Evolutionary conservation across 2,113 vertebrate species (phyloP), one percentile per base, ranked within the genome.

Genomic region (Azemiops feae): DNA sequence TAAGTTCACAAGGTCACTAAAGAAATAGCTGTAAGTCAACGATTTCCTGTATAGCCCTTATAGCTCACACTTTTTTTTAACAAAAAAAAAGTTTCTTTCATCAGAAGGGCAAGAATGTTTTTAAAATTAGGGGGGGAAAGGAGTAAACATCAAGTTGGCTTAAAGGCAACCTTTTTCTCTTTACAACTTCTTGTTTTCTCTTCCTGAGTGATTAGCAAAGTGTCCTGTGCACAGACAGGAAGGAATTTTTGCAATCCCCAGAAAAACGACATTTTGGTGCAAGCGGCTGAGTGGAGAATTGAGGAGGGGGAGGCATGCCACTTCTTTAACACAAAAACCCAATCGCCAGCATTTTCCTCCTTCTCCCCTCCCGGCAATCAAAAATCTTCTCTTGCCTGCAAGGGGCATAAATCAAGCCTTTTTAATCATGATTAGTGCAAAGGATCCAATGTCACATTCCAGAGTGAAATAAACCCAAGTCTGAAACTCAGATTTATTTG

Each of bases 401-500:
- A 3, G 22, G 27, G 95, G 30, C 87, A 85, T 93, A 64, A 93
- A 54, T 92, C 43, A 16, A 34, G 27, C 20, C 27, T 58, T 91
- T 90, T 92, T 81, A 93, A 93, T 89, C 53, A 85, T 60, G 30
- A 74, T 86, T 86, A 60, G 85, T 1, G 2, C 18, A 60, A 87
- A 30, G 90, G 91, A 89, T 11, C 0, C 92, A 74, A 39, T n/a
- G 58, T 34, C 57, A 53, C 0, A 0, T 43, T 93, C 85, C 92
- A 34, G 14, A 23, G 43, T 53, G 23, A 91, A 93, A 93, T 45
- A 64, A 58, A 89, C 69, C 8, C 25, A 6, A 16, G 74, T 86
- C 92, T 89, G 89, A 93, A 94, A 30, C 45, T 23, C 81, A 92
- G 45, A 86, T 85, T 94, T 91, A 92, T 27, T 90, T 60, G 89